Percentiles rank a stretch among this genome's conserved stretches.
These are phyloP conservation scores for Vanessa tameamea DNA, from an alignment of 1,140 invertebrate species.

Conservation along the genomic window DNA sequence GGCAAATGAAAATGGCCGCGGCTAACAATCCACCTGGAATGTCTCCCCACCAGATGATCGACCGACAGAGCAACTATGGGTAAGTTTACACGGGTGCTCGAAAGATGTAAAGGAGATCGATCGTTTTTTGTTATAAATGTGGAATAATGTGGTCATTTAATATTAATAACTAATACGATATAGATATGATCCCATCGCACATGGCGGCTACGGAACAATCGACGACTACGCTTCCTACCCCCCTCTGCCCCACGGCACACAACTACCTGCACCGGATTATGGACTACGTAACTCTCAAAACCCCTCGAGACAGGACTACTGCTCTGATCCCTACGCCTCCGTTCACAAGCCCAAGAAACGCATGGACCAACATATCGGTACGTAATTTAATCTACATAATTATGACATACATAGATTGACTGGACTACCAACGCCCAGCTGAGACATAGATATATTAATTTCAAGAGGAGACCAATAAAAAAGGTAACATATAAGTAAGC, in stretches of 20 bases:
- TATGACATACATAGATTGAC: no score
- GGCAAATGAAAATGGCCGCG: constrained; percentile 94
- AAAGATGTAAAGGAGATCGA: no score
- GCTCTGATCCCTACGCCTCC: constrained; percentile 91
- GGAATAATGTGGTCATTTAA: no score
- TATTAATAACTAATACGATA: no score
- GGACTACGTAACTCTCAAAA: constrained; percentile 87
- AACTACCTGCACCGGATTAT: constrained; percentile 82
- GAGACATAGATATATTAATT: background rate
- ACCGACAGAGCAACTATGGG: constrained; percentile 83
- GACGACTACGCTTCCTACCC: constrained; percentile 93
- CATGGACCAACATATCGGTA: constrained; percentile 89
- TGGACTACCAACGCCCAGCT: no score
- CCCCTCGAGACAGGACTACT: constrained; percentile 91
- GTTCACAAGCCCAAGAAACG: constrained; percentile 93
- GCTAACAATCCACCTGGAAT: constrained; percentile 83
- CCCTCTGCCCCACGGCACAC: constrained; percentile 85
- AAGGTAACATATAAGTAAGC: no score
- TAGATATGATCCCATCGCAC: constrained; percentile 87
- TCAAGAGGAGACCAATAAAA: no score
- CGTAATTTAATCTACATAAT: no score
- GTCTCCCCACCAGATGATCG: constrained; percentile 80
- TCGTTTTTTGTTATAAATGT: no score
- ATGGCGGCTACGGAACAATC: constrained; percentile 90
- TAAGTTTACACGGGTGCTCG: background rate